Evolutionary conservation across 2,797 vertebrate species (phyloP).

Genomic region (Dallia pectoralis): DNA sequence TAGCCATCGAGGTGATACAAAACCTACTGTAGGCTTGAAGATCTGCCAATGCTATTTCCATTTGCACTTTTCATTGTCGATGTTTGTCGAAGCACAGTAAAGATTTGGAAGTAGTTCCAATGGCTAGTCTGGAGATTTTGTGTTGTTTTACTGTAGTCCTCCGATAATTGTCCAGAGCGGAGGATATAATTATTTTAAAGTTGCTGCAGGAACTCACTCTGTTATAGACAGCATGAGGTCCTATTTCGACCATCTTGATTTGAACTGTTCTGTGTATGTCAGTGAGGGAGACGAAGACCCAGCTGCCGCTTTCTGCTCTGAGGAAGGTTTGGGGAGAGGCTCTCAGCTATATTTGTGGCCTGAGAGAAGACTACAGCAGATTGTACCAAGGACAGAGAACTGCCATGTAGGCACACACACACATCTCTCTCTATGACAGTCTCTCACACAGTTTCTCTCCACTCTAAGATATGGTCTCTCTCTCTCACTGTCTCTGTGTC

Average conservation of each 20-base stretch:
- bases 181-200: neutral
- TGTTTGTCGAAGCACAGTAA: neutral
- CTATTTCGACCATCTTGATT: neutral
- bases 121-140: neutral
- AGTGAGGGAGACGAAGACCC: slow-evolving; percentile 96
- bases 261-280: slow-evolving; percentile 22
- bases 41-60: neutral
- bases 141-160: no score
- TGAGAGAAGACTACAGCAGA: slow-evolving; percentile 94
- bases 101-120: neutral
- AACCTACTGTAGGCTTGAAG: neutral
- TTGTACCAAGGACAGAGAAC: slow-evolving; percentile 96
- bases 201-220: neutral
- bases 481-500: neutral
- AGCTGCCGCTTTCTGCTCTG: slow-evolving; percentile 86
- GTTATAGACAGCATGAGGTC: neutral
- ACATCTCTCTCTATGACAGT: neutral
- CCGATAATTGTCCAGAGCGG: neutral
- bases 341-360: slow-evolving; percentile 93
- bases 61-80: neutral
- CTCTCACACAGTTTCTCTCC: neutral
- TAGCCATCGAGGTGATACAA: neutral
- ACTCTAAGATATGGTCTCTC: neutral
- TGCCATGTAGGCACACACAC: slow-evolving; percentile 79
- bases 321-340: slow-evolving; percentile 98